These are phyloP conservation scores for Taenaris catops DNA, from an alignment of 2,888 invertebrate species.

Conservation along the genomic window DNA sequence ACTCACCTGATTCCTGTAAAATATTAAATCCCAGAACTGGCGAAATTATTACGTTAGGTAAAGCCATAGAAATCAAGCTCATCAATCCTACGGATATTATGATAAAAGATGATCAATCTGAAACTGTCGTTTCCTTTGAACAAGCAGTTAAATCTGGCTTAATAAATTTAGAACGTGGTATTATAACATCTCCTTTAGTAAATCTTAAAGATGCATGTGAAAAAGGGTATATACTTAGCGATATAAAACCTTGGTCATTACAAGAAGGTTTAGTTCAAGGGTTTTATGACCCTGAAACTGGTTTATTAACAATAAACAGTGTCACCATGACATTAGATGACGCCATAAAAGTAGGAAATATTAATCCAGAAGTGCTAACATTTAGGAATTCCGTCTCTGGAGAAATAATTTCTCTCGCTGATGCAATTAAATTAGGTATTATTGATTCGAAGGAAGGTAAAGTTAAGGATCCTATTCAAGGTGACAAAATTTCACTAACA, in stretches of 20 bases:
- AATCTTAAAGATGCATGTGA: conserved; percentile 89
- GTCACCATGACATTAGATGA: conserved; percentile 85
- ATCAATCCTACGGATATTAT: conserved; percentile 85
- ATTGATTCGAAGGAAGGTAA: conserved; percentile 90
- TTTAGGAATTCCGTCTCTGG: conserved; percentile 89
- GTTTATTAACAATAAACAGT: conserved; percentile 85
- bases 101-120: conserved; percentile 86
- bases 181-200: conserved; percentile 84
- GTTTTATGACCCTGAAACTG: conserved; percentile 87
- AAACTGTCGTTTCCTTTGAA: conserved; percentile 82
- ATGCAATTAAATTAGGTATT: conserved; percentile 88
- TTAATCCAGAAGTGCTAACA: conserved; percentile 88
- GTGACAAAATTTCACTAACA: conserved; percentile 86
- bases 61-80: conserved; percentile 86
- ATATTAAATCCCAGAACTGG: conserved; percentile 89
- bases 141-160: conserved; percentile 85
- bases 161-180: conserved; percentile 84
- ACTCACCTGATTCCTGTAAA: conserved; percentile 85
- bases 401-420: conserved; percentile 88
- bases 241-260: conserved; percentile 88
- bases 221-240: conserved; percentile 89
- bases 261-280: conserved; percentile 91
- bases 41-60: conserved; percentile 84
- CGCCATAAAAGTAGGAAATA: conserved; percentile 86
- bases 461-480: conserved; percentile 86